Evolutionary conservation across 2,113 vertebrate species (phyloP).

Genomic region (Desmodus rotundus): DNA sequence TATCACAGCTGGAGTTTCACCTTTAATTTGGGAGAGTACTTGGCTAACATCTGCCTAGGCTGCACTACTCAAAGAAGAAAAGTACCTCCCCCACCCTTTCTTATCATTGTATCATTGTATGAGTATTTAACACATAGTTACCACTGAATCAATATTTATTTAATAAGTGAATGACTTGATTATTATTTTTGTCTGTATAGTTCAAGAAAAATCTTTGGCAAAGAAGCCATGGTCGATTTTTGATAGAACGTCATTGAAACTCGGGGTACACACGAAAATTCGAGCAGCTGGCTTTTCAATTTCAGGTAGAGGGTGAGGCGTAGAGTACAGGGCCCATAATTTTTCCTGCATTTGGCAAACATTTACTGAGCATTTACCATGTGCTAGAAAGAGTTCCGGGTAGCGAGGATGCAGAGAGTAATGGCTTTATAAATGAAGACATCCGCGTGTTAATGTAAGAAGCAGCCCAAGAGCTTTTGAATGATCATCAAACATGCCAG

Average conservation of each 20-base stretch:
- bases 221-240: not conserved
- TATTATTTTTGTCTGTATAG: not conserved
- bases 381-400: not conserved
- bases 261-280: not conserved
- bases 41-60: not conserved
- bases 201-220: constrained; percentile 11
- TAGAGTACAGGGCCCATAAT: not conserved
- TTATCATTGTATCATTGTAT: not conserved
- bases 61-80: not conserved
- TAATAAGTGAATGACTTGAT: not conserved
- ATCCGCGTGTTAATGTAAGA: not conserved
- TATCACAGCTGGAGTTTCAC: not conserved
- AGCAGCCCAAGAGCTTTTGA: not conserved
- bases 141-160: not conserved
- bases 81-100: not conserved
- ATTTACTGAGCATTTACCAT: constrained; percentile 34
- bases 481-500: constrained; percentile 25
- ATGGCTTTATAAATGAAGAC: constrained; percentile 46
- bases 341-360: not conserved
- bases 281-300: not conserved
- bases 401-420: not conserved
- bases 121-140: not conserved
- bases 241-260: not conserved
- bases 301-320: not conserved
- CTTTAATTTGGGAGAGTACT: not conserved